Conservation (phyloP, 2,888 invertebrate genomes). For the Volucella zonaria region DNA sequence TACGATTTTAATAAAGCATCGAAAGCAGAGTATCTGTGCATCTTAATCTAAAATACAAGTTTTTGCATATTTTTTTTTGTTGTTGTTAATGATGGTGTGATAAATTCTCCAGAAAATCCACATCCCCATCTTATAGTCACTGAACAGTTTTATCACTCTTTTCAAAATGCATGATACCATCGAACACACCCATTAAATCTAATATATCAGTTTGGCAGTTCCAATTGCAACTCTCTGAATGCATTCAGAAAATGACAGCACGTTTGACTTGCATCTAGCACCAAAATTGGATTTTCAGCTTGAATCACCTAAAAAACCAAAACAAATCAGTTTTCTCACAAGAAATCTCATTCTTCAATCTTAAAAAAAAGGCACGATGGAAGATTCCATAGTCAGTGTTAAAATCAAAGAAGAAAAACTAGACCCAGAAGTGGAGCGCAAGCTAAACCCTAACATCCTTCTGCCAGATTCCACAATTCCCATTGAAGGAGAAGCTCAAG, state of each 20-base stretch:
- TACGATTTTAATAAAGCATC: too few species aligned
- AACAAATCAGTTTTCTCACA: neutral
- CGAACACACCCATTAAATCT: neutral
- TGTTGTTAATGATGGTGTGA: too few species aligned
- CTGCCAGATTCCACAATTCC: constrained; percentile 54
- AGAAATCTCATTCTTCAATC: neutral
- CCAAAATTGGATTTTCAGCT: neutral
- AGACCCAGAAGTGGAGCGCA: constrained; percentile 79
- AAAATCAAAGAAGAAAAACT: constrained; percentile 80
- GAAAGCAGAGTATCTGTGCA: too few species aligned
- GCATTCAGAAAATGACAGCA: constrained; percentile 15
- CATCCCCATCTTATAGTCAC: neutral
- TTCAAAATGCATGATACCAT: too few species aligned
- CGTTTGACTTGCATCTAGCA: neutral
- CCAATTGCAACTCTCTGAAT: neutral
- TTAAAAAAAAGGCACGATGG: constrained; percentile 24
- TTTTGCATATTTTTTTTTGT: too few species aligned
- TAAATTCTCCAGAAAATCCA: too few species aligned
- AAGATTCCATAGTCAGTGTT: constrained; percentile 14
- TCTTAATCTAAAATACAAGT: too few species aligned
- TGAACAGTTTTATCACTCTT: neutral
- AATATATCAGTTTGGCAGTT: neutral
- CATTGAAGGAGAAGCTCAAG: constrained; percentile 38
- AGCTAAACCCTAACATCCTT: constrained; percentile 75
- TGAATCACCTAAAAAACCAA: constrained; percentile 1